Percentiles rank a stretch among this genome's conserved stretches.
phyloP scores from a whole-genome alignment of 2,113 vertebrate genomes.

The Phocoena phocoena region DNA sequence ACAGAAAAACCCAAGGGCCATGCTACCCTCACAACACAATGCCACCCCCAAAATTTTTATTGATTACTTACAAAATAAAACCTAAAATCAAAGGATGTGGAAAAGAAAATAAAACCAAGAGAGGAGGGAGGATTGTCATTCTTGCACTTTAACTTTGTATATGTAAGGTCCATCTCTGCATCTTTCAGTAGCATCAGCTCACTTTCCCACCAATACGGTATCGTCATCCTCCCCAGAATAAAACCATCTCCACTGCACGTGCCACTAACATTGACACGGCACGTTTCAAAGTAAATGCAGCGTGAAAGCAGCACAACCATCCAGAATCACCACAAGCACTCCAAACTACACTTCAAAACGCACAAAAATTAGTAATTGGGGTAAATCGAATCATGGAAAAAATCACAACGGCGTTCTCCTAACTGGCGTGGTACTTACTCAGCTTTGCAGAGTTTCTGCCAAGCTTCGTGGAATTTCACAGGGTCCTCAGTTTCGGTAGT shows the following conservation, averaged over 20 bases:
- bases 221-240: background rate
- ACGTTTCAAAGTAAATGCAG: background rate
- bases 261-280: background rate
- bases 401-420: background rate
- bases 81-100: background rate
- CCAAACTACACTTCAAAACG: background rate
- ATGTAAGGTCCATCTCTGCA: background rate
- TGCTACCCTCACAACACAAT: background rate
- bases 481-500: constrained; percentile 83
- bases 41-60: background rate
- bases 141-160: background rate
- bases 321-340: background rate
- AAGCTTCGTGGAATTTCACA: constrained; percentile 87
- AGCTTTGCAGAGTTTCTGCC: constrained; percentile 88
- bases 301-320: background rate
- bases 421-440: constrained; percentile 82
- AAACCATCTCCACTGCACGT: background rate
- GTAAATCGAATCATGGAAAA: background rate
- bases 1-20: background rate
- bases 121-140: background rate
- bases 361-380: background rate
- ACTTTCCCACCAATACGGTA: background rate
- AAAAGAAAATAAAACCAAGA: constrained; percentile 29
- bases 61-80: background rate
- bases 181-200: background rate